Evolutionary conservation across 2,113 vertebrate species (phyloP).

Genomic region (Turdus rufiventris): DNA sequence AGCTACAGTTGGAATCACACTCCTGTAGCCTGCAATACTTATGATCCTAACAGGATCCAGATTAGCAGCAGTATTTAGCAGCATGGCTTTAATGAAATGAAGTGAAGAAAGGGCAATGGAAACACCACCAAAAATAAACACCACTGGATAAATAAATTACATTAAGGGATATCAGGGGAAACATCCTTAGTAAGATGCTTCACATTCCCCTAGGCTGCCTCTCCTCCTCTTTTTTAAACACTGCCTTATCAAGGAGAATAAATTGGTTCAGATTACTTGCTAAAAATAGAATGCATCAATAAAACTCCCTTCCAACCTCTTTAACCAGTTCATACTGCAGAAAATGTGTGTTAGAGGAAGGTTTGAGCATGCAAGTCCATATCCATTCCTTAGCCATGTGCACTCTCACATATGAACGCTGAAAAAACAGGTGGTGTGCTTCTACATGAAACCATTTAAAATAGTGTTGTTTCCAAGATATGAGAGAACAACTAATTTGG

Average conservation of each 20-base stretch:
- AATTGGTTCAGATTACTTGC: slow-evolving; percentile 23
- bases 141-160: background rate
- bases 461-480: background rate
- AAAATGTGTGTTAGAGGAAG: background rate
- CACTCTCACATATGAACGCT: background rate
- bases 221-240: background rate
- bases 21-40: background rate
- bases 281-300: slow-evolving; percentile 40
- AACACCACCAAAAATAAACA: background rate
- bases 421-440: background rate
- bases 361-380: background rate
- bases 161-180: background rate
- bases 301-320: background rate
- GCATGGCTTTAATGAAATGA: background rate
- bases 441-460: background rate
- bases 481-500: background rate
- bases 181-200: background rate
- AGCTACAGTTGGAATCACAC: background rate
- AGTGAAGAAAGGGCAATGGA: background rate
- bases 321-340: background rate
- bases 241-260: background rate
- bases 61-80: background rate
- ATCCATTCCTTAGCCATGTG: background rate
- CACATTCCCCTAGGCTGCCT: background rate
- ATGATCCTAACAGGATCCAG: background rate